Evolutionary conservation across 2,888 invertebrate species (phyloP).

Genomic region (Meteorus cinctellus): DNA sequence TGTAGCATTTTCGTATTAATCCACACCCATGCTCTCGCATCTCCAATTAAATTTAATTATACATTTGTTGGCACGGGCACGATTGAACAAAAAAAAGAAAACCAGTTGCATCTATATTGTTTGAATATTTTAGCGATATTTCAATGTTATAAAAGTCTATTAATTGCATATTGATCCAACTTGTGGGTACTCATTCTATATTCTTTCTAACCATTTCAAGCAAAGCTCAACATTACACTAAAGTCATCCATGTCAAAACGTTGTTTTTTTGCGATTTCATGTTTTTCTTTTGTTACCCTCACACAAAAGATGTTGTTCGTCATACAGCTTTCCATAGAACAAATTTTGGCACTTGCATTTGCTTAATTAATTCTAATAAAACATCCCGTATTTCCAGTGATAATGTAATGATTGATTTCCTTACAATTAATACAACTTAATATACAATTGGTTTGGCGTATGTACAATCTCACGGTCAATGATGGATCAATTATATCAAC

Average conservation of each 20-base stretch:
- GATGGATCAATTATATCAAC: conserved; percentile 3
- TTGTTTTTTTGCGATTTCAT: conserved; percentile 1
- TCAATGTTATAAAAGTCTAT: conserved; percentile 27
- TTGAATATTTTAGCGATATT: conserved; percentile 41
- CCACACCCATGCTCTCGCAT: neutral
- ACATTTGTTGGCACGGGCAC: neutral
- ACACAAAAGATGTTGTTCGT: conserved; percentile 17
- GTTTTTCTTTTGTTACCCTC: conserved; percentile 9
- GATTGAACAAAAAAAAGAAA: conserved; percentile 23
- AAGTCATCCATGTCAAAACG: conserved; percentile 3
- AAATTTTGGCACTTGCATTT: conserved; percentile 68
- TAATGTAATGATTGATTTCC: conserved; percentile 34
- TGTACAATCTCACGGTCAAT: conserved; percentile 24
- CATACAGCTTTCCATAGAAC: conserved; percentile 49
- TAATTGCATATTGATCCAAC: conserved; percentile 24
- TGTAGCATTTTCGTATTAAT: neutral
- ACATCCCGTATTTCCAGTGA: conserved; percentile 35
- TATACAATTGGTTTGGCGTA: conserved; percentile 38
- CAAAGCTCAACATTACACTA: conserved; percentile 20
- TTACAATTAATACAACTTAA: conserved; percentile 43
- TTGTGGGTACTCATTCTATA: neutral
- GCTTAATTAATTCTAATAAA: conserved; percentile 55
- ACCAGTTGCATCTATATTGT: conserved; percentile 32
- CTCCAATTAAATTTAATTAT: conserved; percentile 8
- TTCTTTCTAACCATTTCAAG: neutral